Evolutionary conservation across 2,888 invertebrate species (phyloP), one percentile per base, ranked within the genome.

Genomic region (Tineola bisselliella): DNA sequence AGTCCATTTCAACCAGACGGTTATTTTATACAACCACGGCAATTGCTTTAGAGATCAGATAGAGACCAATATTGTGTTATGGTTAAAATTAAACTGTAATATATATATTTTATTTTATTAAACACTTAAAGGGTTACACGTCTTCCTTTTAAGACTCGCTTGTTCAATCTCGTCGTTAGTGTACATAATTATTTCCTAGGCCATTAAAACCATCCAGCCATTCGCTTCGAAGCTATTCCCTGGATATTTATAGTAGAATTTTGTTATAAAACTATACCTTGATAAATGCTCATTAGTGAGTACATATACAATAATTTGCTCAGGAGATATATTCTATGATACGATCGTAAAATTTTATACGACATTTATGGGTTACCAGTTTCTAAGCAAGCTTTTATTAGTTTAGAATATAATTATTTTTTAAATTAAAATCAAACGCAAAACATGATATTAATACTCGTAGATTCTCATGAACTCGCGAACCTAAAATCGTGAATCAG

Each of bases 151-250:
- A 13, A 48, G 17, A n/a, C 15, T 3, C 10, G 12, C 48, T 48
- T 48, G 48, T 48, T 48, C 48, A 48, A 48, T 48, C 15, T 48
- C 2, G 15, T 48, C 48, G 48, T 48, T 48, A 48, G 48, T 48
- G 15, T 15, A 10, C 15, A 13, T 48, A 48, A 48, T 48, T 48
- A 48, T 48, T 48, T 48, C 48, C 48, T 48, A 48, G 6, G 17
- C 48, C 48, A 10, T 48, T 48, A 48, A 48, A 48, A 17, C 13
- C 48, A 44, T 44, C 44, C 10, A 31, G 31, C 31, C 10, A 4
- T 38, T 38, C 38, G 38, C 38, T 38, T 38, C 38, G n/a, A 38
- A 38, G 38, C 38, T 38, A 38, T 38, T 38, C n/a, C n/a, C 38
- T 38, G 10, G 48, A 17, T 13, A 48, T 48, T 48, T 48, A 48